Conservation (phyloP, 2,113 vertebrate species). For the Camarhynchus parvulus region DNA sequence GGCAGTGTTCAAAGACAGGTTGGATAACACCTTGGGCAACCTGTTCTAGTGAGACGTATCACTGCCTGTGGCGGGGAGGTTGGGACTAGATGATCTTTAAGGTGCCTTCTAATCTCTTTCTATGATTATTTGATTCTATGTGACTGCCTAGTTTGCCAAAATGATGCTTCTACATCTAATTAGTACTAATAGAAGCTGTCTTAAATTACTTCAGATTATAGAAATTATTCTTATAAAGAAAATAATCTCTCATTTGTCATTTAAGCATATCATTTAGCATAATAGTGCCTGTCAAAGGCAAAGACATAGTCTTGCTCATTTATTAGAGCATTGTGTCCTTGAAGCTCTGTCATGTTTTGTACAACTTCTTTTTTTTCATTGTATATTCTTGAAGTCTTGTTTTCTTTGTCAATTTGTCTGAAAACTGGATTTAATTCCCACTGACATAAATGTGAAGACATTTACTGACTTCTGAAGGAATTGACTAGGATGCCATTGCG, state of each 20-base stretch:
- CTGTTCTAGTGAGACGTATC: background rate
- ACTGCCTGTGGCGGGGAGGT: no score
- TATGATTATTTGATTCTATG: background rate
- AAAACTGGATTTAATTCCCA: background rate
- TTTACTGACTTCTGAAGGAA: background rate
- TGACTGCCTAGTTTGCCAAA: conserved; percentile 24
- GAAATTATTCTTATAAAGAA: conserved; percentile 39
- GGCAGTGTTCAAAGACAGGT: background rate
- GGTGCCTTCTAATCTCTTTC: background rate
- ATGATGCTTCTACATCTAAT: conserved; percentile 17
- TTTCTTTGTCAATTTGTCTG: background rate
- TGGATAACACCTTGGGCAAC: background rate
- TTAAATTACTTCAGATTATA: conserved; percentile 12
- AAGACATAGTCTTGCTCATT: background rate
- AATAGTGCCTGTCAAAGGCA: background rate
- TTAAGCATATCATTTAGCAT: background rate
- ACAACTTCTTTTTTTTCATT: background rate
- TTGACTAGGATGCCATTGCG: background rate
- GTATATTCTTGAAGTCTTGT: background rate
- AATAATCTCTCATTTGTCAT: background rate
- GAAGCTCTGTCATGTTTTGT: background rate
- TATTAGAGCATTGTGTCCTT: background rate
- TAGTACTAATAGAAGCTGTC: conserved; percentile 31
- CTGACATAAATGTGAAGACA: background rate
- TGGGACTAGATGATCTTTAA: background rate